A percentile compares a stretch with the other conserved stretches of the same genome.
Conservation (phyloP, 2,113 vertebrate species). For the Podarcis raffonei region DNA sequence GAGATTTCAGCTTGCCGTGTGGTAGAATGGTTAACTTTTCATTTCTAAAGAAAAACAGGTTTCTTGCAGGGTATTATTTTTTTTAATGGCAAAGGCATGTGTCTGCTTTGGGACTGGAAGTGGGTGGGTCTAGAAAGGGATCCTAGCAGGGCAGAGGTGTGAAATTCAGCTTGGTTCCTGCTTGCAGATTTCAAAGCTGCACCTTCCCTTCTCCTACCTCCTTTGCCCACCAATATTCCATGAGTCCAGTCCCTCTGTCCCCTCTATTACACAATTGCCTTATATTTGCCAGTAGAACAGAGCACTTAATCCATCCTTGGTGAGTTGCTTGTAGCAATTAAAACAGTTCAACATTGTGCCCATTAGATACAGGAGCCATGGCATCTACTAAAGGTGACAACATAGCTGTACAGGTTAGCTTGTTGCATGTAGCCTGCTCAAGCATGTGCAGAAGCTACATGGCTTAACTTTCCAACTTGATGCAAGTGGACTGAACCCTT, state of each 20-base stretch:
- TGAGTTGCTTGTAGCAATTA: background rate
- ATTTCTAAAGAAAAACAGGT: background rate
- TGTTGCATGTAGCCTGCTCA: no score
- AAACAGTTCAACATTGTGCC: background rate
- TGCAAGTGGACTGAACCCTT: background rate
- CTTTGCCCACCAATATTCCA: constrained; percentile 27
- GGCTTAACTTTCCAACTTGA: background rate
- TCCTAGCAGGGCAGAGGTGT: background rate
- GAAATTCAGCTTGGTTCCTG: background rate
- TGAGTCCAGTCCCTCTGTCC: background rate
- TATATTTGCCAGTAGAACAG: constrained; percentile 3
- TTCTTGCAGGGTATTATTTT: background rate
- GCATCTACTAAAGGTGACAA: background rate
- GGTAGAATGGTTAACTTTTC: background rate
- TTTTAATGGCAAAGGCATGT: background rate
- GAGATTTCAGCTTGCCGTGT: background rate
- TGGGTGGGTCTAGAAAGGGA: background rate
- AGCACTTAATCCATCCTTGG: background rate
- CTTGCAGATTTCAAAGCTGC: background rate
- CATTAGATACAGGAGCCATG: no score
- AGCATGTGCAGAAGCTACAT: no score
- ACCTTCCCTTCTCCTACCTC: constrained; percentile 15
- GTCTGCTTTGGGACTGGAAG: background rate
- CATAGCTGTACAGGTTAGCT: background rate
- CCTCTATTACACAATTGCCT: constrained; percentile 5